Conservation (phyloP, 2,113 vertebrate genomes). For the Scortum barcoo region DNA sequence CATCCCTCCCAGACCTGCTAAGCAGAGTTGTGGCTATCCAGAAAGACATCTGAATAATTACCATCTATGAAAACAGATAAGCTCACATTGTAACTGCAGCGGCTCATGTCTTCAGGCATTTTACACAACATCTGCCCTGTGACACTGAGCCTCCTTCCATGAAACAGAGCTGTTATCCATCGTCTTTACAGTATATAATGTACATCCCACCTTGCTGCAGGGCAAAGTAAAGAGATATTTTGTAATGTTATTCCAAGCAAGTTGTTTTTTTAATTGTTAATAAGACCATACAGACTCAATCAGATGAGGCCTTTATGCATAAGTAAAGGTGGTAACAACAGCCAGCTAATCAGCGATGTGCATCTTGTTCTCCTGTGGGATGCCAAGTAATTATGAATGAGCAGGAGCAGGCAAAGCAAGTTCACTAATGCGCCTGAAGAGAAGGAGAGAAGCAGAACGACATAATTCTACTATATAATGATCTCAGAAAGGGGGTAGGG, state of each 20-base stretch:
- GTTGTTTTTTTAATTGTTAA: slow-evolving; percentile 72
- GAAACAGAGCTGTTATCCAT: slow-evolving; percentile 33
- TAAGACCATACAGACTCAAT: slow-evolving; percentile 52
- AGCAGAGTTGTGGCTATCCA: background rate
- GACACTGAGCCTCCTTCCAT: background rate
- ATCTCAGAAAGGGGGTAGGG: slow-evolving; percentile 49
- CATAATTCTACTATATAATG: slow-evolving; percentile 56
- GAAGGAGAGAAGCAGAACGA: slow-evolving; percentile 47
- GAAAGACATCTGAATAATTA: slow-evolving; percentile 18
- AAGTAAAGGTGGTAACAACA: slow-evolving; percentile 70
- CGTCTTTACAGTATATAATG: background rate
- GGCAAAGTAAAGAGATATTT: slow-evolving; percentile 58
- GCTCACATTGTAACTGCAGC: slow-evolving; percentile 13
- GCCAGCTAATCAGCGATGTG: slow-evolving; percentile 72
- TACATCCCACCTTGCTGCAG: slow-evolving; percentile 28
- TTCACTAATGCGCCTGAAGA: slow-evolving; percentile 70
- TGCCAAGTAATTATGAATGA: slow-evolving; percentile 80
- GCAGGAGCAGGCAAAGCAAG: slow-evolving; percentile 49
- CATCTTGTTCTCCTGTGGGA: slow-evolving; percentile 73
- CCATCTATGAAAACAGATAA: slow-evolving; percentile 1
- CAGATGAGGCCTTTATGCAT: slow-evolving; percentile 63
- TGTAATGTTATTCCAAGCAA: slow-evolving; percentile 63
- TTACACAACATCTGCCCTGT: slow-evolving; percentile 18
- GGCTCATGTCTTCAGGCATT: slow-evolving; percentile 30
- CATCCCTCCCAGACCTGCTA: background rate